Evolutionary conservation across 2,113 vertebrate genomes (phyloP), one percentile per base, ranked within the genome.

Genomic region (Chaenogobius annularis): DNA sequence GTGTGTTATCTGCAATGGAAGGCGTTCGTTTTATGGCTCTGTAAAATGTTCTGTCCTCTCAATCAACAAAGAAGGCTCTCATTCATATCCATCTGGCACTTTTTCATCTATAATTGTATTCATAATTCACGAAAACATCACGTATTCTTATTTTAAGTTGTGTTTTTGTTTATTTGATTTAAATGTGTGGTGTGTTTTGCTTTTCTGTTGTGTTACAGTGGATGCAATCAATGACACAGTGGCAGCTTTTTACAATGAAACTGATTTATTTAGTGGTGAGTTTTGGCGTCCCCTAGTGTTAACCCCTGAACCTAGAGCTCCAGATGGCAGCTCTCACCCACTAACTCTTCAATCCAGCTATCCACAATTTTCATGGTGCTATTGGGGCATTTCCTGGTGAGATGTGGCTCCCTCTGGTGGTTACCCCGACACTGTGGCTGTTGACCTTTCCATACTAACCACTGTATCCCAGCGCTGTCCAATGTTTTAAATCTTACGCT

Each of bases 161-260:
- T 75, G 19, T 20, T 59, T 76, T 66, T 70, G 26, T 14, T 37
- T 82, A 67, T 84, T 31, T 90, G 84, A 89, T 83, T 85, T 89
- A 83, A 85, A 76, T 72, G 52, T 93, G 85, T 90, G 92, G 75
- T 83, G 77, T 94, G 93, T 92, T 61, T 93, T 94, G 81, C 92
- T 94, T 92, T 95, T 96, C 86, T 98, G 93, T 97, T 96, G 90
- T 98, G 94, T 99, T 99, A 94, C 97, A 99, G 98, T 97, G 96
- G 96, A 98, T 95, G 95, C 96, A 95, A 94, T 98, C 96, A 99
- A 99, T 99, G 98, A 99, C 92, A 99, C 97, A 96, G 93, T 97
- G 95, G 95, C 95, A 94, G 96, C 93, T 97, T 96, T 95, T 95
- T 97, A 97, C 95, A 99, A 95, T 99, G 97, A 97, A 92, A 96